Evolutionary conservation across 2,797 vertebrate genomes (phyloP), one percentile per base, ranked within the genome.

Genomic region (Silurus lanzhouensis): DNA sequence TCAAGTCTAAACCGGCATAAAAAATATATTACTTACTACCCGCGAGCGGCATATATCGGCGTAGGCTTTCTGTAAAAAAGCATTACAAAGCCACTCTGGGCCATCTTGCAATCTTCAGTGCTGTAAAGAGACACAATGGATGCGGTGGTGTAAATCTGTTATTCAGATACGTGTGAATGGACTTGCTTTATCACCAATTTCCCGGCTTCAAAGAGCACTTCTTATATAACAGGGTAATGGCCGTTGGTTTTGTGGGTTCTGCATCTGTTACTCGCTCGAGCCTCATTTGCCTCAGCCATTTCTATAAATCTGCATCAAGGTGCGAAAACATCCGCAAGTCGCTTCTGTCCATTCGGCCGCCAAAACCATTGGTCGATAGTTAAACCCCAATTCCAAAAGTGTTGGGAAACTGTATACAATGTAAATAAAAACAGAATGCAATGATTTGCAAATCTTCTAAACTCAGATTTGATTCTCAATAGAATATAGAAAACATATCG

Each of bases 101-200:
- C 64, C 52, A 27, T 79, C 63, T 64, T 68, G 61, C 71, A 82
- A 89, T 90, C n/a, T 57, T 9, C 19, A 15, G 15, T 76, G 87
- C 27, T 71, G 70, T 82, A 87, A 89, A 88, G 57, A 83, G 46
- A 79, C 68, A 85, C 83, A 84, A 76, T 48, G 70, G 83, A 76
- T 66, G 48, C 70, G 77, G 90, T 57, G 66, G 68, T 46, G 55
- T 9, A 78, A 83, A 89, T 91, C 31, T 83, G 79, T 91, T 89
- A 90, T 91, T 90, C 87, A 91, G 57, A 46, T 80, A 60, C n/a
- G 19, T 80, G 81, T 82, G 75, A 79, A 63, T 83, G 52, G 83
- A 87, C 77, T 85, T 85, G 83, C 86, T 82, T 89, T 70, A 90
- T 90, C 77, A 89, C 85, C 83, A 86, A 80, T 80, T 90, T 68